Conservation (phyloP, 2,797 vertebrate genomes). For the Meda fulgida region DNA sequence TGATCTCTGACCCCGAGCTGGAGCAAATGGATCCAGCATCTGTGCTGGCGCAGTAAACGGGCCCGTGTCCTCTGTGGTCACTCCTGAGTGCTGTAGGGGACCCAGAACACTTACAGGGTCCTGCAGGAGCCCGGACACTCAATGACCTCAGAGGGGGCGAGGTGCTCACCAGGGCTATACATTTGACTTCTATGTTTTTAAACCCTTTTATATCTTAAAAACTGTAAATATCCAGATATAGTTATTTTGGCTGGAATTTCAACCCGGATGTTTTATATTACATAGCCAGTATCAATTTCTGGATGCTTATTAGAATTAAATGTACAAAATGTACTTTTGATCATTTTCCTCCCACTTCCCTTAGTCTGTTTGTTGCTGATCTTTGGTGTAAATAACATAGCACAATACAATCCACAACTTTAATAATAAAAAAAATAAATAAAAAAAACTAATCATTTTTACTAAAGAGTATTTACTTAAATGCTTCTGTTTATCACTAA, state of each 20-base stretch:
- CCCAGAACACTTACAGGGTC: constrained; percentile 43
- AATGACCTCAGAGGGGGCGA: background rate
- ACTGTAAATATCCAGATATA: background rate
- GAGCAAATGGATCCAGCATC: constrained; percentile 65
- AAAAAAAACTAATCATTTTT: too few relatives aligned
- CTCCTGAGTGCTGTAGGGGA: constrained; percentile 56
- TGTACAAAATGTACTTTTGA: background rate
- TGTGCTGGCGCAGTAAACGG: constrained; percentile 49
- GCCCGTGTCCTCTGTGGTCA: constrained; percentile 57
- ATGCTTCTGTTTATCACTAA: background rate
- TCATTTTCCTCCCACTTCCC: background rate
- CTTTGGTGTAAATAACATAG: too few relatives aligned
- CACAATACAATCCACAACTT: background rate
- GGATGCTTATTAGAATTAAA: background rate
- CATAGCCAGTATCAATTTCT: background rate
- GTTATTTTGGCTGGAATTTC: background rate
- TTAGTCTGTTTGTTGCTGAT: background rate
- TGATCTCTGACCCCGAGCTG: constrained; percentile 80
- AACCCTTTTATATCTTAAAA: background rate
- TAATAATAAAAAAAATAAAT: background rate
- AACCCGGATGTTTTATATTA: background rate
- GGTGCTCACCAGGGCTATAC: background rate
- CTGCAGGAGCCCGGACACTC: background rate
- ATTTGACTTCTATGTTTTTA: background rate
- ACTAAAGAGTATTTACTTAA: background rate